Evolutionary conservation across 2,113 vertebrate species (phyloP), one percentile per base, ranked within the genome.

Genomic region (Numida meleagris): DNA sequence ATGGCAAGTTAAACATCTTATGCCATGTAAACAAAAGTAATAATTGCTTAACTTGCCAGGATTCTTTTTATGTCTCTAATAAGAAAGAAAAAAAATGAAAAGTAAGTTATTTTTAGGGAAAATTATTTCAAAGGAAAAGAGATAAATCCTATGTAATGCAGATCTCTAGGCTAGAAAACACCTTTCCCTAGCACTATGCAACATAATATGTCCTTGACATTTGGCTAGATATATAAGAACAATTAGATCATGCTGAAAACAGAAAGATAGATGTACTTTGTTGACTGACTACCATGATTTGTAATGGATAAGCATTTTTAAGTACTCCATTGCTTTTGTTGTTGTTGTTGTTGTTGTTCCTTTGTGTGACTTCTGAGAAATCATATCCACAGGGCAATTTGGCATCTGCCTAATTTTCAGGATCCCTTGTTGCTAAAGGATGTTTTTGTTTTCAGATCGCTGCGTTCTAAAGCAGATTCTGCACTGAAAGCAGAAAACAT

Each of bases 381-480:
- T 53, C 14, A 16, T 50, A 12, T 75, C n/a, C 40, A 84, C 34
- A 48, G 46, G 46, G 43, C 86, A 94, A 40, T 85, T 59, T 94
- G 59, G 62, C 91, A 95, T 91, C 83, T 90, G 77, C 45, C 81
- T 80, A 92, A 86, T 95, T 95, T 97, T 93, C 51, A 88, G 72
- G 38, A 68, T 86, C 75, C 27, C 19, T 93, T 94, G 55, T 75
- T 96, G 5, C 71, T 94, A 79, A 31, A 80, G 59, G 78, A 90
- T 53, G 9, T 55, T 95, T 97, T 94, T 96, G 55, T 96, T 97
- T 97, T 95, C 78, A 83, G 88, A 88, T 96, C 86, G 82, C 38
- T 96, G 75, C 45, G n/a, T 96, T 83, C 78, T 82, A 45, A 82
- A 88, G 53, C 18, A 94, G 27, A 16, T 38, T 95, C 42, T 73